A percentile compares a stretch with the other conserved stretches of the same genome.
Evolutionary conservation across 2,797 vertebrate species (phyloP).

Genomic region (Rhabdomys pumilio): DNA sequence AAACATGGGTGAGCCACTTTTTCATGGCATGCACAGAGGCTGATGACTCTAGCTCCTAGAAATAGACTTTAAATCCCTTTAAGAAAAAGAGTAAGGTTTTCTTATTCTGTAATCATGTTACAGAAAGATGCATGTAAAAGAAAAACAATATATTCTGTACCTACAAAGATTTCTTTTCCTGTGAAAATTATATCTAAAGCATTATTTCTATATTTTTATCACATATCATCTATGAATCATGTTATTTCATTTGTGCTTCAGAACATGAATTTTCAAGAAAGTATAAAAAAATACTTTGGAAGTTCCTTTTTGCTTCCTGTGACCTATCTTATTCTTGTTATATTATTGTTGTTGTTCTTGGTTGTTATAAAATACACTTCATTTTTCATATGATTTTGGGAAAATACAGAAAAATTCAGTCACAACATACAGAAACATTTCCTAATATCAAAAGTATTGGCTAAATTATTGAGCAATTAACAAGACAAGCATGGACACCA

Average conservation of each 20-base stretch:
- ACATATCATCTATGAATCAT: neutral
- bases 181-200: neutral
- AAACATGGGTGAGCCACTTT: neutral
- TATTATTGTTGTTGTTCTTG: neutral
- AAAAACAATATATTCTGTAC: neutral
- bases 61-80: constrained; percentile 43
- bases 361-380: constrained; percentile 20
- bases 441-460: neutral
- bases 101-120: neutral
- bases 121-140: neutral
- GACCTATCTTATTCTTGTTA: neutral
- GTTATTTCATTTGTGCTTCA: neutral
- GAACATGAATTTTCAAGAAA: neutral
- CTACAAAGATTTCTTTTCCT: neutral
- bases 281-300: neutral
- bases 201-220: constrained; percentile 10
- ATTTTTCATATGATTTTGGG: constrained; percentile 32
- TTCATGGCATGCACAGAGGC: neutral
- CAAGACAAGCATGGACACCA: neutral
- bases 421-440: neutral
- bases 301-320: neutral
- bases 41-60: neutral
- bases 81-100: neutral
- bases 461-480: neutral
- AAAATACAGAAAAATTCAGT: neutral